phyloP scores from a whole-genome alignment of 2,888 invertebrate species.

The Phanerotoma sp. region DNA sequence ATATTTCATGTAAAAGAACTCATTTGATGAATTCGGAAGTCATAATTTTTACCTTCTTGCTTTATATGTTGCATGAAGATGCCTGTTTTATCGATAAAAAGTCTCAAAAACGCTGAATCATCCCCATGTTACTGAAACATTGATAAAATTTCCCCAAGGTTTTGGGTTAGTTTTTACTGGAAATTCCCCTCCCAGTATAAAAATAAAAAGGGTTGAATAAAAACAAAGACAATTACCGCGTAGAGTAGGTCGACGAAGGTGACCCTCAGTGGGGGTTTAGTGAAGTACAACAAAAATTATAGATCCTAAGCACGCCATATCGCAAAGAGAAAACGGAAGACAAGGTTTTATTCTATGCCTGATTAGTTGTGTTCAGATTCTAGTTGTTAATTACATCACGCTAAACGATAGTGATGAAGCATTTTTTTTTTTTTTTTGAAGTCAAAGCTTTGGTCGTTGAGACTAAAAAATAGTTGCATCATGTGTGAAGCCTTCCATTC shows the following conservation, averaged over 20 bases:
- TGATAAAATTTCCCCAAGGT: too few species aligned
- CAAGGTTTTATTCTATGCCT: neutral
- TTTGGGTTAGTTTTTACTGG: neutral
- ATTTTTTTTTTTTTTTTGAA: neutral
- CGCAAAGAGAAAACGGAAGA: slow-evolving; percentile 2
- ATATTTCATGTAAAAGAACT: too few species aligned
- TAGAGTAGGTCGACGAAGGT: slow-evolving; percentile 46
- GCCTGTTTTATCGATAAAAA: too few species aligned
- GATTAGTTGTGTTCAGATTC: too few species aligned
- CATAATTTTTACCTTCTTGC: too few species aligned
- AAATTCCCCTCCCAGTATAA: too few species aligned
- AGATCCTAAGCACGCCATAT: slow-evolving; percentile 44
- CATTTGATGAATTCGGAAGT: too few species aligned
- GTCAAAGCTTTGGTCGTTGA: slow-evolving; percentile 13
- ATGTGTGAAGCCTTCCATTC: slow-evolving; percentile 15
- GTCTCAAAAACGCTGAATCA: too few species aligned
- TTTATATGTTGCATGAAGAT: too few species aligned
- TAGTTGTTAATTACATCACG: too few species aligned
- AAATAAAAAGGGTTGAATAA: neutral
- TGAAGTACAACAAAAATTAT: slow-evolving; percentile 39
- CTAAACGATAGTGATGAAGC: too few species aligned
- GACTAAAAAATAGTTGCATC: slow-evolving; percentile 25
- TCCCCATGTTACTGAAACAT: too few species aligned
- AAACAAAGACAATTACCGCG: slow-evolving; percentile 33
- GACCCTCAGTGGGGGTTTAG: slow-evolving; percentile 34